phyloP scores from a whole-genome alignment of 2,113 vertebrate genomes.

The Leuciscus idus region DNA sequence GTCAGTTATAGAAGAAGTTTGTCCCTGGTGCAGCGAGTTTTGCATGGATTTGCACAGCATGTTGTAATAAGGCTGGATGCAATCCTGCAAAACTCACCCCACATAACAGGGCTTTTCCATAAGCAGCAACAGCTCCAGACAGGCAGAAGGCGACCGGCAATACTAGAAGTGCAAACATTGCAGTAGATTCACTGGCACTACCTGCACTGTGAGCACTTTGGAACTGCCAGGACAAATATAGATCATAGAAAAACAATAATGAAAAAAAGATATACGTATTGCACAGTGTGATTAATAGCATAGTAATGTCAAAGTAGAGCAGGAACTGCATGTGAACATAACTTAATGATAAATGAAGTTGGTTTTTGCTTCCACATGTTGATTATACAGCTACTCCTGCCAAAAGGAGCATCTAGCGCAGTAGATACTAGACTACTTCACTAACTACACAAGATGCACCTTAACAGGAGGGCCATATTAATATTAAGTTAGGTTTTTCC shows the following conservation, averaged over 20 bases:
- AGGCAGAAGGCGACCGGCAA: conserved; percentile 75
- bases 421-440: conserved; percentile 92
- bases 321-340: background rate
- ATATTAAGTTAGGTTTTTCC: too few relatives aligned
- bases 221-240: conserved; percentile 80
- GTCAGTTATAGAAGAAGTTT: background rate
- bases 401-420: conserved; percentile 99
- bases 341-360: background rate
- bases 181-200: conserved; percentile 91
- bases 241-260: background rate
- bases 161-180: conserved; percentile 95
- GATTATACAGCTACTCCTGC: conserved; percentile 81
- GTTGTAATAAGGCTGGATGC: conserved; percentile 83
- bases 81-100: conserved; percentile 94
- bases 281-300: background rate
- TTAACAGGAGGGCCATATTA: conserved; percentile 86
- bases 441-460: conserved; percentile 99
- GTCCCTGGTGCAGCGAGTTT: conserved; percentile 82
- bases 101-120: conserved; percentile 29
- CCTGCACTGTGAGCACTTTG: conserved; percentile 99
- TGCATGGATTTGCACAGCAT: conserved; percentile 98
- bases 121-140: background rate
- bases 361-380: background rate
- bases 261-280: background rate
- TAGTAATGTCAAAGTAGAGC: background rate